Evolutionary conservation across 2,113 vertebrate genomes (phyloP).

Genomic region (Trogon surrucura): DNA sequence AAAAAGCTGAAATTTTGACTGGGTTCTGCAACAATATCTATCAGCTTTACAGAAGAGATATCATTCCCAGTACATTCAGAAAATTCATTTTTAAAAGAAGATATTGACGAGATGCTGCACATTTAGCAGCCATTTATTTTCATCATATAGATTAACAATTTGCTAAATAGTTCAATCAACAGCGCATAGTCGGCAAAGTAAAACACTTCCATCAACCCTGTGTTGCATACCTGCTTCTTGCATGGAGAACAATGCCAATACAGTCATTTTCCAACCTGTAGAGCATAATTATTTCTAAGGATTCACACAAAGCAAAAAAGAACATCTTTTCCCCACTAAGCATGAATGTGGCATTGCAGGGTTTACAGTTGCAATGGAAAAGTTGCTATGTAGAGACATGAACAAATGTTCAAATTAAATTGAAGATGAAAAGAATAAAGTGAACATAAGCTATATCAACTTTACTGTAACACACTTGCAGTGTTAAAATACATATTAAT

Average conservation of each 20-base stretch:
- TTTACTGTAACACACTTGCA: not conserved
- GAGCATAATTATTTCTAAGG: not conserved
- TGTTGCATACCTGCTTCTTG: not conserved
- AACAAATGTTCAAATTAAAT: not conserved
- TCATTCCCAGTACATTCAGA: not conserved
- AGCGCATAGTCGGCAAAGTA: not conserved
- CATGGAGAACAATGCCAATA: not conserved
- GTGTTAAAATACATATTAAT: not conserved
- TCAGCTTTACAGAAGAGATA: not conserved
- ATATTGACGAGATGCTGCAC: not conserved
- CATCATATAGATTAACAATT: slow-evolving; percentile 2
- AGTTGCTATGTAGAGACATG: not conserved
- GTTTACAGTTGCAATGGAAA: not conserved
- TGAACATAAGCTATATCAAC: not conserved
- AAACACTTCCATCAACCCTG: not conserved
- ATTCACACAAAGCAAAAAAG: not conserved
- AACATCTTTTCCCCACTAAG: not conserved
- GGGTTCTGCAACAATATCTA: not conserved
- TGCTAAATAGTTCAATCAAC: not conserved
- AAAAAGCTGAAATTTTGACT: not conserved
- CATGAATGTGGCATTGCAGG: not conserved
- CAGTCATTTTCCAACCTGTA: not conserved
- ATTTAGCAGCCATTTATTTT: not conserved
- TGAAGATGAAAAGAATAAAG: not conserved
- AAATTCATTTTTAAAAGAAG: not conserved